Evolutionary conservation across 2,888 invertebrate genomes (phyloP).

Genomic region (Caenorhabditis becei): DNA sequence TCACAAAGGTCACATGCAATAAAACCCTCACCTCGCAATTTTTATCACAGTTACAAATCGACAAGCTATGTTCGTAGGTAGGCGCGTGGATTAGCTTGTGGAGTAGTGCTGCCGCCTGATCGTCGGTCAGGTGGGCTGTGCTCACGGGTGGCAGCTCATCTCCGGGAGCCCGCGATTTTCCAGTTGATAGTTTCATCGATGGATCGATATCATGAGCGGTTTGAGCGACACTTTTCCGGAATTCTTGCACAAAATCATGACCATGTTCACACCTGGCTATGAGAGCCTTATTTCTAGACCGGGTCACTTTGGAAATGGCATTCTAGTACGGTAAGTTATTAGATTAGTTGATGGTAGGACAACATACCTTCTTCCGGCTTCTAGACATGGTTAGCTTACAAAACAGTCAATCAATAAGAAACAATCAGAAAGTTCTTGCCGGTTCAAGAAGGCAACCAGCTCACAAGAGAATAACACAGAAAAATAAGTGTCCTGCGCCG

Average conservation of each 20-base stretch:
- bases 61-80: constrained; percentile 29
- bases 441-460: too few relatives aligned
- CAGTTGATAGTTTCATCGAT: constrained; percentile 11
- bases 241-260: background rate
- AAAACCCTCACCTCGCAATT: constrained; percentile 36
- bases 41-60: constrained; percentile 33
- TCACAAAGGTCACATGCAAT: background rate
- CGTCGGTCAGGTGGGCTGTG: constrained; percentile 36
- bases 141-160: constrained; percentile 6
- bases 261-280: too few relatives aligned
- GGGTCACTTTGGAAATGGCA: background rate
- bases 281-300: too few relatives aligned
- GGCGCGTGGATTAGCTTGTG: constrained; percentile 36
- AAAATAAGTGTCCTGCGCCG: background rate
- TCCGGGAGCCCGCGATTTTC: background rate
- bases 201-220: background rate
- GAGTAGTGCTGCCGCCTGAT: constrained; percentile 33
- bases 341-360: background rate
- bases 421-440: too few relatives aligned
- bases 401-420: too few relatives aligned
- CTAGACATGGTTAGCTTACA: background rate
- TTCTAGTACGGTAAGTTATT: background rate
- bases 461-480: background rate
- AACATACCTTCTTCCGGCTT: background rate
- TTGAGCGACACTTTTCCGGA: background rate